A percentile compares a stretch with the other conserved stretches of the same genome.
Conservation (phyloP, 1,140 invertebrate genomes). For the Watersipora subatra region DNA sequence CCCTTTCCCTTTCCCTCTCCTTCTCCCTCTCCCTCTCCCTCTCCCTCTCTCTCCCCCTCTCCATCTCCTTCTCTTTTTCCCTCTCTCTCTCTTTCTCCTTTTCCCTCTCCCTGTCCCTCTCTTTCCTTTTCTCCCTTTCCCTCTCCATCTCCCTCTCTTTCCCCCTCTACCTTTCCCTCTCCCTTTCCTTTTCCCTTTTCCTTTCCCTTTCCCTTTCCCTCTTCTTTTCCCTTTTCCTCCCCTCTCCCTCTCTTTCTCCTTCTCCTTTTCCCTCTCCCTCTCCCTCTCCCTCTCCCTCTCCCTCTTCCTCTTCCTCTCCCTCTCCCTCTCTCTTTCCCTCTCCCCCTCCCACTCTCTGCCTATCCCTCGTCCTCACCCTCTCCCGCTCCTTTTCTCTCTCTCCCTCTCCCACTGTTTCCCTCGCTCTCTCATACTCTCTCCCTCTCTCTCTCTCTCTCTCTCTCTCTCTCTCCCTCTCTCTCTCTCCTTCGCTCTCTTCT, state of each 20-base stretch:
- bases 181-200: not conserved
- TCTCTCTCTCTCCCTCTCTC: no score
- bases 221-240: not conserved
- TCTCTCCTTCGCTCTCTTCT: no score
- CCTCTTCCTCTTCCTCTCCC: no score
- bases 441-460: no score
- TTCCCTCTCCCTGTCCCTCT: no score
- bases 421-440: no score
- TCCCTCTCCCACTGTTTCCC: not conserved
- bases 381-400: not conserved
- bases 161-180: no score
- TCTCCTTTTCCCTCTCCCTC: no score
- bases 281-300: no score
- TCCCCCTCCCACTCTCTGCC: no score
- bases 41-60: not conserved
- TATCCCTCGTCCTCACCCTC: not conserved
- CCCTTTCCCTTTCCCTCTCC: constrained; percentile 1
- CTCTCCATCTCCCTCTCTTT: no score
- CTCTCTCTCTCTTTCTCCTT: constrained; percentile 1
- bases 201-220: not conserved
- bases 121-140: no score
- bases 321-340: constrained; percentile 2
- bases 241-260: not conserved
- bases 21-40: constrained; percentile 5
- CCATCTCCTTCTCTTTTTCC: not conserved